Percentiles rank a stretch among this genome's conserved stretches.
These are phyloP conservation scores for Prenolepis imparis DNA, from an alignment of 2,888 invertebrate species.

Conservation along the genomic window DNA sequence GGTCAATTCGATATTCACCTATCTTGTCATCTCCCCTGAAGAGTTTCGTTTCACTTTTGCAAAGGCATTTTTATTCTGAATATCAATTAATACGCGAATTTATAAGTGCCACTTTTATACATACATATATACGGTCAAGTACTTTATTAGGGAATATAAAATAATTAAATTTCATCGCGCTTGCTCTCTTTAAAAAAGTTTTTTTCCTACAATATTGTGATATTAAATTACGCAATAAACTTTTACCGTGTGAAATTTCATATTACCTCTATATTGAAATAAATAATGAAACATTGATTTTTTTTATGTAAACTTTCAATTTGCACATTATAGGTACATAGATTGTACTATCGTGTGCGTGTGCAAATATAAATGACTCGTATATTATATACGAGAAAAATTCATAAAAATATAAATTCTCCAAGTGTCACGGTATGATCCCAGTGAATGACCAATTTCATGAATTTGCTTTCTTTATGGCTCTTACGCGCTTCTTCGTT, in stretches of 20 bases:
- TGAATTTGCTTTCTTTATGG: constrained; percentile 43
- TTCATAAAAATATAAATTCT: neutral
- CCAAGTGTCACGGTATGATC: neutral
- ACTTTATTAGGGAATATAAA: neutral
- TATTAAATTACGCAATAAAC: neutral
- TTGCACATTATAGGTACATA: neutral
- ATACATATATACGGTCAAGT: neutral
- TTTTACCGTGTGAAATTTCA: neutral
- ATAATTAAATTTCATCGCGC: neutral
- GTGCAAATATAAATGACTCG: neutral
- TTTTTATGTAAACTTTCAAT: neutral
- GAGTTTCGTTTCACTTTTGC: neutral
- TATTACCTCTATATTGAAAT: neutral
- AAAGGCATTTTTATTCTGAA: neutral
- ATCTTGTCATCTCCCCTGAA: neutral
- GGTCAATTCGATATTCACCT: neutral
- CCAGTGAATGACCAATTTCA: constrained; percentile 23
- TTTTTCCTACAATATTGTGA: neutral
- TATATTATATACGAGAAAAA: neutral
- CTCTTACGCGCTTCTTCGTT: constrained; percentile 42
- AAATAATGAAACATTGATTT: neutral
- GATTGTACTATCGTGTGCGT: neutral
- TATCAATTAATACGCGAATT: neutral
- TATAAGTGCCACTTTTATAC: neutral
- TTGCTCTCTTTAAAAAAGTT: neutral